Conservation (phyloP, 2,888 invertebrate species). For the Allolobophora icterica region DNA sequence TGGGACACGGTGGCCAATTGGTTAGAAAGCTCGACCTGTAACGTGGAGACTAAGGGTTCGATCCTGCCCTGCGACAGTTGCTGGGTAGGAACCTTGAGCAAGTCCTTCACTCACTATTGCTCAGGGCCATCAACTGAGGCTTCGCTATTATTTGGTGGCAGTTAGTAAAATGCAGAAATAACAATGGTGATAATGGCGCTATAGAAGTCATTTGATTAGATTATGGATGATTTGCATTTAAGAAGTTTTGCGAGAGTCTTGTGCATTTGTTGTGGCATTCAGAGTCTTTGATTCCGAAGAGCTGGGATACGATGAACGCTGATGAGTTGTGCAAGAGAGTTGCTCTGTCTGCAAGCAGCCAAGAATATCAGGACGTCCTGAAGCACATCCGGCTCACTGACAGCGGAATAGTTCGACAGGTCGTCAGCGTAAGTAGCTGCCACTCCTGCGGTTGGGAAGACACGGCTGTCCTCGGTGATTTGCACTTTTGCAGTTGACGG, state of each 20-base stretch:
- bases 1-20: too few species aligned
- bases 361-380: slow-evolving; percentile 33
- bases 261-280: not conserved
- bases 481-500: not conserved
- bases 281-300: slow-evolving; percentile 21
- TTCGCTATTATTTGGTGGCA: too few species aligned
- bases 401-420: not conserved
- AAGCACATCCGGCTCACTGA: not conserved
- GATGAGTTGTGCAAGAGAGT: slow-evolving; percentile 31
- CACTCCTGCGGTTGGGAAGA: not conserved
- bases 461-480: not conserved
- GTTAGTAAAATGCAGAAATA: too few species aligned
- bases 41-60: too few species aligned
- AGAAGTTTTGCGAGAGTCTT: not conserved
- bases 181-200: too few species aligned
- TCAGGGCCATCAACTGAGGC: too few species aligned
- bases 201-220: too few species aligned
- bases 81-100: too few species aligned
- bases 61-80: too few species aligned
- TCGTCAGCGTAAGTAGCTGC: slow-evolving; percentile 14
- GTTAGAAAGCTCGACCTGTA: too few species aligned
- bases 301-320: slow-evolving; percentile 24
- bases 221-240: too few species aligned
- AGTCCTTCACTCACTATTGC: too few species aligned
- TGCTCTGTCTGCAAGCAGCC: not conserved